Conservation (phyloP, 2,113 vertebrate species). For the Alces alces region DNA sequence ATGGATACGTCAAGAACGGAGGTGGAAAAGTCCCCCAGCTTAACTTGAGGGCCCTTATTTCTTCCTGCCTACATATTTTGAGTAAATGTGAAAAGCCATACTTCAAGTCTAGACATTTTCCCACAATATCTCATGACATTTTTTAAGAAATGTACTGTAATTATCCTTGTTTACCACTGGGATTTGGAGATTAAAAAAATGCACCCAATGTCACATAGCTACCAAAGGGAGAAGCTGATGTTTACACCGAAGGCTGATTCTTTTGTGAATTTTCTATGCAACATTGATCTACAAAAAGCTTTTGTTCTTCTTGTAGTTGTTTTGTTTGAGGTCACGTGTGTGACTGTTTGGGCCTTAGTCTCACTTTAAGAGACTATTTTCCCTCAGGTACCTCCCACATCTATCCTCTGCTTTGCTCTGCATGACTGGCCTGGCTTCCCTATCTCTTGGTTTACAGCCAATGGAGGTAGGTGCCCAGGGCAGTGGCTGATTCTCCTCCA, state of each 20-base stretch:
- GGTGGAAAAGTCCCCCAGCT: background rate
- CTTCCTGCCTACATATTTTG: background rate
- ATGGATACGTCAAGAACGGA: background rate
- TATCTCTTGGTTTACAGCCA: background rate
- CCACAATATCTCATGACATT: background rate
- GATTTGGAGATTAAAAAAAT: background rate
- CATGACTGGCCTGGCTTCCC: background rate
- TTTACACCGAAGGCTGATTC: background rate
- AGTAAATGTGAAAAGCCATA: background rate
- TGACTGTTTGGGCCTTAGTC: background rate
- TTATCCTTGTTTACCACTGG: background rate
- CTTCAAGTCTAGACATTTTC: background rate
- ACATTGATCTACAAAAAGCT: background rate
- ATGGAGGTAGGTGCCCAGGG: background rate
- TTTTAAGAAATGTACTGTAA: background rate
- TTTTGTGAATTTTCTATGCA: background rate
- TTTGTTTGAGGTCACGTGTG: background rate
- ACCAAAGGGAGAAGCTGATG: background rate
- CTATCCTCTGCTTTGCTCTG: background rate
- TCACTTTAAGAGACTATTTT: background rate
- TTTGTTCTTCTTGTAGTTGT: background rate
- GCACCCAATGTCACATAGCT: background rate
- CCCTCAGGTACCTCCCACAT: too few species aligned
- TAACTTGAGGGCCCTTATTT: background rate
- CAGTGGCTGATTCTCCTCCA: background rate